Evolutionary conservation across 1,140 invertebrate genomes (phyloP).

Genomic region (honey bee (Apis mellifera)): Amel_HAv3.1 CM009941.2:15458001-15458500

Average conservation of each 20-base stretch:
- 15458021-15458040: too few relatives aligned
- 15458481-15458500: slow-evolving; percentile 11
- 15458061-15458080: neutral
- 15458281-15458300: slow-evolving; percentile 64
- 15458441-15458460: slow-evolving; percentile 57
- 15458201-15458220: neutral
- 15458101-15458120: neutral
- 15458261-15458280: slow-evolving; percentile 33
- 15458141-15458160: neutral
- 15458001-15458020: too few relatives aligned
- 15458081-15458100: neutral
- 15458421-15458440: slow-evolving; percentile 64
- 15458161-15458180: neutral
- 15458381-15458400: slow-evolving; percentile 80
- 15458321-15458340: slow-evolving; percentile 69
- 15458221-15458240: neutral
- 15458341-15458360: slow-evolving; percentile 60
- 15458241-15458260: slow-evolving; percentile 24
- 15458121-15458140: too few relatives aligned
- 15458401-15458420: slow-evolving; percentile 74
- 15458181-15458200: slow-evolving; percentile 10
- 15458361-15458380: slow-evolving; percentile 80
- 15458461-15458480: slow-evolving; percentile 8
- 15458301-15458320: slow-evolving; percentile 50
- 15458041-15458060: neutral